Base-by-base conservation (phyloP, 1,140 invertebrate species). In the Panonychus citri region DNA sequence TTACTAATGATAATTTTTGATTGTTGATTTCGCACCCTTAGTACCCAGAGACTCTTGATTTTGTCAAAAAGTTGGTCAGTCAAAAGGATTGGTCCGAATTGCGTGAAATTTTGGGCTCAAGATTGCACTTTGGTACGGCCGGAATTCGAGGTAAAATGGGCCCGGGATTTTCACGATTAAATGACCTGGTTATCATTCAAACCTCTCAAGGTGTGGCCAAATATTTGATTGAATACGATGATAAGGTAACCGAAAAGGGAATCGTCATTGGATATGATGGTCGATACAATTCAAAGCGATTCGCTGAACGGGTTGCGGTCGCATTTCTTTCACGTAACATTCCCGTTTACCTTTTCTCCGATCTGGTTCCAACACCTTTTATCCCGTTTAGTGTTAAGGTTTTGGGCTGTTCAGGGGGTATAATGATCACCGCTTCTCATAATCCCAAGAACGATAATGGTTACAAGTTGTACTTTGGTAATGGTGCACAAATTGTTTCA, bases 361-460 rank as follows among this genome's bases (percentile, higher is more conserved):
- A 75, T 43, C 75, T 88, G 3, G 83, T 80, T 63, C 88, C 90
- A 13, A 98, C 94, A 2, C 93, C 94, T 2, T 85, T 93, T 66
- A 80, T 98, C 43, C 81, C 93, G 0, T 96, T 82, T 71, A 74
- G 76, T 3, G 80, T 91, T 4, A 67, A 71, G 15, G 71, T 78
- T 58, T 79, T 78, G 30, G 76, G 78, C 27, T 81, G 80, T 55
- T 76, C 77, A 4, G 81, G 78, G 53, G 91, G 91, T 5, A 76
- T 96, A 8, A 91, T 96, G 87, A 78, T 98, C 0, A 99, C 95
- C 17, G 94, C 95, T 0, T 97, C 91, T 0, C 94, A 99, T 64
- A 99, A 99, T 74, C 94, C 93, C 0, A 96, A 95, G 71, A 81
- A 96, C 53, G 93, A 99, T 67, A 99, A 99, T 71, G 95, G 95